Percentiles rank a stretch among this genome's conserved stretches.
Conservation (phyloP, 2,888 invertebrate genomes). For the Tetramorium bicarinatum region DNA sequence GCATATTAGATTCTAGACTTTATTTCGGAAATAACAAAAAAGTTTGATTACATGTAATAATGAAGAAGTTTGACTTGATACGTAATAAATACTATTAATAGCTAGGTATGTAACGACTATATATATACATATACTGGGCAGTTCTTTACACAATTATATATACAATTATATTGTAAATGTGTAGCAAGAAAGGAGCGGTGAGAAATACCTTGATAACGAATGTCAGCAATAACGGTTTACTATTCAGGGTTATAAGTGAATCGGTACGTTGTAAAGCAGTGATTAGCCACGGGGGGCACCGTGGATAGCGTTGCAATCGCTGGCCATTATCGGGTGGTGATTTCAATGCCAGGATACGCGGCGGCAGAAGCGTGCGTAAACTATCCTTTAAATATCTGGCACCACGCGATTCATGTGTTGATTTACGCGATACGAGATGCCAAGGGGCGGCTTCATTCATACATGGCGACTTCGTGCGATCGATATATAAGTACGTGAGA, state of each 20-base stretch:
- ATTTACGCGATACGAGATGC: conserved; percentile 15
- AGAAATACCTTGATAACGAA: neutral
- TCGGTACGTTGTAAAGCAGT: neutral
- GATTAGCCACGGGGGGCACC: neutral
- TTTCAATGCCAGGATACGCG: conserved; percentile 79
- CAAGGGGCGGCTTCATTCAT: conserved; percentile 38
- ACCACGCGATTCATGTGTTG: conserved; percentile 28
- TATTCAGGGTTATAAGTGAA: neutral
- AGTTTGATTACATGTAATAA: neutral
- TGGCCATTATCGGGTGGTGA: conserved; percentile 72
- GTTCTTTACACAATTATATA: neutral
- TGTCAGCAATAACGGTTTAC: neutral
- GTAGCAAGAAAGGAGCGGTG: neutral
- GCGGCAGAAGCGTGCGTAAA: conserved; percentile 62
- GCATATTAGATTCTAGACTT: neutral
- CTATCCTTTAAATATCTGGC: conserved; percentile 44
- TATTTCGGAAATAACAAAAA: neutral
- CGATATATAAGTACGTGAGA: conserved; percentile 12
- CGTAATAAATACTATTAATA: neutral
- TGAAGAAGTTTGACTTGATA: neutral
- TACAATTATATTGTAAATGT: neutral
- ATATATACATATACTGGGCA: neutral
- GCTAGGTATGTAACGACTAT: neutral
- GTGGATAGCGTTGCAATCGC: conserved; percentile 68
- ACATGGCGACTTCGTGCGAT: conserved; percentile 8